Evolutionary conservation across 2,888 invertebrate genomes (phyloP).

Genomic region (Stenodera caucasica): DNA sequence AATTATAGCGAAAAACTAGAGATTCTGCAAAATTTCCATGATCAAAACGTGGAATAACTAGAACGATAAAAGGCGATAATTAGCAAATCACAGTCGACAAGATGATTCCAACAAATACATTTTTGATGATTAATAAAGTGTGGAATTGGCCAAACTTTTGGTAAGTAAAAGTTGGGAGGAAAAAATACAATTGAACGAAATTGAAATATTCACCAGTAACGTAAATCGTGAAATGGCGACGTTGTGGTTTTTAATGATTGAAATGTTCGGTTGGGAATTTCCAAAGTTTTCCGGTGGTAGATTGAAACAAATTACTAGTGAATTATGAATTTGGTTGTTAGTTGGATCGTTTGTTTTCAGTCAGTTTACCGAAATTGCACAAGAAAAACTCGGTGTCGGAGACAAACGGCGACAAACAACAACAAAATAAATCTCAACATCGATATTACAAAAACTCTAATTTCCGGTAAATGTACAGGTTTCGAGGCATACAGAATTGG

Average conservation of each 20-base stretch:
- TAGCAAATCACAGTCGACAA: too few relatives aligned
- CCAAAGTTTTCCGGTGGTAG: background rate
- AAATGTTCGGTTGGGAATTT: background rate
- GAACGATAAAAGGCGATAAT: background rate
- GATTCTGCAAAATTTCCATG: too few relatives aligned
- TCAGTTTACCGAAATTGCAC: too few relatives aligned
- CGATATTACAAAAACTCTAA: conserved; percentile 16
- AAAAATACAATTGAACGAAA: background rate
- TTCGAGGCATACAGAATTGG: background rate
- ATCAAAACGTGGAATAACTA: too few relatives aligned
- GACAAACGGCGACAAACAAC: background rate
- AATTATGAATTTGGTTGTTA: conserved; percentile 1
- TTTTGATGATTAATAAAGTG: too few relatives aligned
- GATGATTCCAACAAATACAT: too few relatives aligned
- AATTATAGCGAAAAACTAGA: too few relatives aligned
- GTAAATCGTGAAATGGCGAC: background rate
- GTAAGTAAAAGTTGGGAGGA: too few relatives aligned
- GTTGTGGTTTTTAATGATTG: conserved; percentile 3
- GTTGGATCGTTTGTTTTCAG: background rate
- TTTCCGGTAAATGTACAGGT: conserved; percentile 24
- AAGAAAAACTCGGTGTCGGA: background rate
- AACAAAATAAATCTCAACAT: conserved; percentile 12
- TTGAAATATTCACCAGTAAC: background rate
- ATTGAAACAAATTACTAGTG: background rate
- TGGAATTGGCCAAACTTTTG: too few relatives aligned